A percentile compares a stretch with the other conserved stretches of the same genome.
Evolutionary conservation across 64 coral and sea anemone species (phyloP).

Genomic region (Catalaphyllia jardinei): DNA sequence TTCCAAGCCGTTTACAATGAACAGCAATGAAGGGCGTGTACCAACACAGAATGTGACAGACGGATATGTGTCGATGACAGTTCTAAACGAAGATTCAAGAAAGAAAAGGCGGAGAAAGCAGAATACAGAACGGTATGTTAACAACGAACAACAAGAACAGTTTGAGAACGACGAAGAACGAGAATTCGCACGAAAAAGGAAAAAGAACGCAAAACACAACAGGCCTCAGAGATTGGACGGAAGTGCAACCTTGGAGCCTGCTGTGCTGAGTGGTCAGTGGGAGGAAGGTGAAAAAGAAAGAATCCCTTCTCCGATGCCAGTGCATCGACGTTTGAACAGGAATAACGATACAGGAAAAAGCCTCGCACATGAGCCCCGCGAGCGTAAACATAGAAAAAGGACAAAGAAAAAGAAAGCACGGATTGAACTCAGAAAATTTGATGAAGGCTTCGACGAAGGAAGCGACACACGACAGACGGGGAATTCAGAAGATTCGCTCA

Average conservation of each 20-base stretch:
- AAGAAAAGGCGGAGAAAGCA: background rate
- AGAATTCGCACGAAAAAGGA: background rate
- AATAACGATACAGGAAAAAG: background rate
- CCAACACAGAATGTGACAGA: background rate
- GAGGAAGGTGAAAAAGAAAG: background rate
- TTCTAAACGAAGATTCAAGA: background rate
- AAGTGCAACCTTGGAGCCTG: background rate
- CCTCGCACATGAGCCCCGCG: background rate
- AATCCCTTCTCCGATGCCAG: slow-evolving; percentile 7
- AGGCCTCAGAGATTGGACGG: background rate
- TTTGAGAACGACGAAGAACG: background rate
- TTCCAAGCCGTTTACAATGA: background rate
- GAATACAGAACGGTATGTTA: background rate
- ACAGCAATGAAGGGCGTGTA: background rate
- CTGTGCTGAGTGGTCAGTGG: background rate
- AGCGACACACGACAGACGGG: background rate
- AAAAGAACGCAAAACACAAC: background rate
- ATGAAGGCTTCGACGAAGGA: background rate
- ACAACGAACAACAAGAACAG: background rate
- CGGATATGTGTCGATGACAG: background rate
- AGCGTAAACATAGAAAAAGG: background rate
- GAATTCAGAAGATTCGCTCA: background rate
- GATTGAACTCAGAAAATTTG: background rate
- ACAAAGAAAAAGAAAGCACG: background rate
- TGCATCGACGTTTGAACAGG: background rate